phyloP scores from a whole-genome alignment of 2,797 vertebrate genomes.

The Brachyrhaphis roseni region DNA sequence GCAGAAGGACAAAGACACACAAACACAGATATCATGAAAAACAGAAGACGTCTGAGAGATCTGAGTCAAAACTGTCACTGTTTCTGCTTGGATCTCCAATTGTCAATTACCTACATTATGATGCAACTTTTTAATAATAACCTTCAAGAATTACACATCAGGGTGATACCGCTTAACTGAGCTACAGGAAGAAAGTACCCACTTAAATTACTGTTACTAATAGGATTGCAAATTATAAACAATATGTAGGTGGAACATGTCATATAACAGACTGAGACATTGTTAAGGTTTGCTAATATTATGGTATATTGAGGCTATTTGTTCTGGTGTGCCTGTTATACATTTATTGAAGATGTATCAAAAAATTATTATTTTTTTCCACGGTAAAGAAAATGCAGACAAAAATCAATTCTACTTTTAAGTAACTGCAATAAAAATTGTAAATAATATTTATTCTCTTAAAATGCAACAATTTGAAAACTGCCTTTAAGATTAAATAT shows the following conservation, averaged over 20 bases:
- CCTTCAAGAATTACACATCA: neutral
- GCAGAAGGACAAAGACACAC: constrained; percentile 5
- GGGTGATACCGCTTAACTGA: neutral
- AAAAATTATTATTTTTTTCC: neutral
- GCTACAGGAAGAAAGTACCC: neutral
- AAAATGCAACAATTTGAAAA: neutral
- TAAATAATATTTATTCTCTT: neutral
- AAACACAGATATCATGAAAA: constrained; percentile 14
- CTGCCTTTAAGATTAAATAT: neutral
- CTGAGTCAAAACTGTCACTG: neutral
- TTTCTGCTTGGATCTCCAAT: neutral
- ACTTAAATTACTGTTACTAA: neutral
- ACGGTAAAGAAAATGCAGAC: neutral
- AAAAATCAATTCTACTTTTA: neutral
- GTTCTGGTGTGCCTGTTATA: neutral
- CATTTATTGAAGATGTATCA: neutral
- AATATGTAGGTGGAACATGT: neutral
- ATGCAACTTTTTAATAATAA: neutral
- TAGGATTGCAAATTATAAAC: neutral
- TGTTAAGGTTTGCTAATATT: neutral
- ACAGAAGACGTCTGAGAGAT: constrained; percentile 7
- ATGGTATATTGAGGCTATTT: neutral
- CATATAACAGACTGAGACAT: neutral
- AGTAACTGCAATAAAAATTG: neutral
- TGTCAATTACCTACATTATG: neutral